These are phyloP conservation scores for Myrmecobius fasciatus DNA, from an alignment of 2,113 vertebrate genomes.

Conservation along the genomic window DNA sequence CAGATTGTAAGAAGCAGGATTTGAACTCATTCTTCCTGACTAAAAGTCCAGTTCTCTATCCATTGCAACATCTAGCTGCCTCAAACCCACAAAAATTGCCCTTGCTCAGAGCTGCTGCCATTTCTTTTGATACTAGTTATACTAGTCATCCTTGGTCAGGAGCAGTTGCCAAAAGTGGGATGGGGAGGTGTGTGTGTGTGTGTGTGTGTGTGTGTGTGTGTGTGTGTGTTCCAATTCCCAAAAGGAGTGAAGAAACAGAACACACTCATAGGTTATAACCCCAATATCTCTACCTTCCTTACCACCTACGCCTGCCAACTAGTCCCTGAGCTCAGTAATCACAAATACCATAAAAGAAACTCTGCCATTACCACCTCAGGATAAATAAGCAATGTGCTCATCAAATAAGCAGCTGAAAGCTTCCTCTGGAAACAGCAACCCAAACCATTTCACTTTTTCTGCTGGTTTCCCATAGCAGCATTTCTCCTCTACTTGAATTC, in stretches of 20 bases:
- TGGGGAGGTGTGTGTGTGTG: neutral
- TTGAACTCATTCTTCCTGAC: neutral
- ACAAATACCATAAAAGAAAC: neutral
- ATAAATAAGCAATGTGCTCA: slow-evolving; percentile 45
- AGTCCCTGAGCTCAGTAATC: neutral
- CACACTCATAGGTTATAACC: neutral
- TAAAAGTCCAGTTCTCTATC: neutral
- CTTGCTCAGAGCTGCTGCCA: neutral
- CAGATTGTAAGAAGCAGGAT: neutral
- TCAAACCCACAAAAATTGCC: neutral
- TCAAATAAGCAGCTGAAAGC: slow-evolving; percentile 20
- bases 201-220: too few species aligned
- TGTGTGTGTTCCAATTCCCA: neutral
- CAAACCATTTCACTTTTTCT: neutral
- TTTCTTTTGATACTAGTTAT: neutral
- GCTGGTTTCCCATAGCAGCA: neutral
- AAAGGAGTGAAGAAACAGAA: neutral
- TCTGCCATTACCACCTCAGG: neutral
- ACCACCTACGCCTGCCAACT: neutral
- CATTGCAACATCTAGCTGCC: neutral
- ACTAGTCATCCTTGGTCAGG: neutral
- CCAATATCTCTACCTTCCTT: neutral
- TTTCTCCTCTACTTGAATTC: slow-evolving; percentile 24
- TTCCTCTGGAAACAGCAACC: neutral
- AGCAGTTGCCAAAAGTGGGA: neutral